phyloP scores from a whole-genome alignment of 23 tunicate genomes.

The Diplosoma virens region DNA sequence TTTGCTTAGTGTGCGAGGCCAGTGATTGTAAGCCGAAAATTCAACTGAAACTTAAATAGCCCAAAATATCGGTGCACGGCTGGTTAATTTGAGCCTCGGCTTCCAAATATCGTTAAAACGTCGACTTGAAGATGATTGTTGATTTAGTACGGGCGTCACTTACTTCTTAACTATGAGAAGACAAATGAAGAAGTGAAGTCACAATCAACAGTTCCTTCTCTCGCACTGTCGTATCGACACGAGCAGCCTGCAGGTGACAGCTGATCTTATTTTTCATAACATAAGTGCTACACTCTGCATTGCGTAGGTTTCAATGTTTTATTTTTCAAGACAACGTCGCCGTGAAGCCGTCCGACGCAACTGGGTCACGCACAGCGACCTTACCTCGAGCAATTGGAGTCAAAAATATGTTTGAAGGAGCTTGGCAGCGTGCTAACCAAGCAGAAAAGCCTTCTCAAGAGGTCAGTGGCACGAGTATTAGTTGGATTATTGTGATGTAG shows the following conservation, averaged over 20 bases:
- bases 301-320: no score
- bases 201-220: constrained; percentile 14
- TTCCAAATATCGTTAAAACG: no score
- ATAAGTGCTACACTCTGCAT: no score
- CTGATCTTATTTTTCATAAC: no score
- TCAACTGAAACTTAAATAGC: no score
- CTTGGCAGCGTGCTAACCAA: constrained; percentile 92
- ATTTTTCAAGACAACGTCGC: neutral
- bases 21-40: no score
- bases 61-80: no score
- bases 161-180: constrained; percentile 69
- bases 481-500: no score
- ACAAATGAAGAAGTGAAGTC: constrained; percentile 78
- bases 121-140: no score
- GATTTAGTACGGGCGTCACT: constrained; percentile 60
- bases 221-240: neutral
- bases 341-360: constrained; percentile 7
- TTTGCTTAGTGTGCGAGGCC: no score
- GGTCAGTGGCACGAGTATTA: no score
- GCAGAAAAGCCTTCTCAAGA: constrained; percentile 10
- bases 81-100: no score
- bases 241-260: constrained; percentile 3
- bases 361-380: constrained; percentile 20
- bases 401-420: constrained; percentile 77
- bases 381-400: constrained; percentile 59